A percentile compares a stretch with the other conserved stretches of the same genome.
phyloP scores from a whole-genome alignment of 2,888 invertebrate genomes.

The Anthophora plumipes region DNA sequence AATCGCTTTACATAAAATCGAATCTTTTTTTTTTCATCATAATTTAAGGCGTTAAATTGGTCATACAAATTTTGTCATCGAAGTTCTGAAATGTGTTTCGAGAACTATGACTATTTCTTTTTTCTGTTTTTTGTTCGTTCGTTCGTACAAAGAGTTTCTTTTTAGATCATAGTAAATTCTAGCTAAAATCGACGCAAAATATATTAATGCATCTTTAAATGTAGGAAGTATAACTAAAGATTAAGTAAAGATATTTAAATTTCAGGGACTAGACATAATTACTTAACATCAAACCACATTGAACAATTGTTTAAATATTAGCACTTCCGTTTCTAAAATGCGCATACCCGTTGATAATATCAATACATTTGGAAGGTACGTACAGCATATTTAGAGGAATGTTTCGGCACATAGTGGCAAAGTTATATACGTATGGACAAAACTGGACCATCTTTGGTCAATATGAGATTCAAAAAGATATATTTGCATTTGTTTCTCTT shows the following conservation, averaged over 20 bases:
- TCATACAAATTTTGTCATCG: constrained; percentile 60
- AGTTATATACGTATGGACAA: constrained; percentile 63
- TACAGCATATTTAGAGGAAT: constrained; percentile 73
- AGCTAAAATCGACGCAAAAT: constrained; percentile 64
- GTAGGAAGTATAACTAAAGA: constrained; percentile 48
- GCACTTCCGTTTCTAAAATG: constrained; percentile 72
- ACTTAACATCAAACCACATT: constrained; percentile 57
- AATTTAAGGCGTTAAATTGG: constrained; percentile 62
- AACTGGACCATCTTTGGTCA: constrained; percentile 43
- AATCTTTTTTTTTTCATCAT: constrained; percentile 32
- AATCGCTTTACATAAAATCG: constrained; percentile 63
- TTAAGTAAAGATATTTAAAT: constrained; percentile 53
- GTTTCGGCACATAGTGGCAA: constrained; percentile 80
- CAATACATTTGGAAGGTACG: constrained; percentile 68
- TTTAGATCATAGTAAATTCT: constrained; percentile 67
- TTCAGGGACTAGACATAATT: constrained; percentile 57
- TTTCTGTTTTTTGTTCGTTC: too few relatives aligned
- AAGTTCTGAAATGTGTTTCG: constrained; percentile 44
- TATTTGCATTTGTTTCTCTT: constrained; percentile 46
- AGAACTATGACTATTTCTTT: constrained; percentile 47
- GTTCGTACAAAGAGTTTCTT: constrained; percentile 60
- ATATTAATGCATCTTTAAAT: constrained; percentile 54
- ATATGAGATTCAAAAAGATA: constrained; percentile 63
- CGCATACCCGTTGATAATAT: constrained; percentile 60
- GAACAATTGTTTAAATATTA: constrained; percentile 53